These are phyloP conservation scores for Phortica okadai DNA, from an alignment of 2,888 invertebrate genomes.

Conservation along the genomic window DNA sequence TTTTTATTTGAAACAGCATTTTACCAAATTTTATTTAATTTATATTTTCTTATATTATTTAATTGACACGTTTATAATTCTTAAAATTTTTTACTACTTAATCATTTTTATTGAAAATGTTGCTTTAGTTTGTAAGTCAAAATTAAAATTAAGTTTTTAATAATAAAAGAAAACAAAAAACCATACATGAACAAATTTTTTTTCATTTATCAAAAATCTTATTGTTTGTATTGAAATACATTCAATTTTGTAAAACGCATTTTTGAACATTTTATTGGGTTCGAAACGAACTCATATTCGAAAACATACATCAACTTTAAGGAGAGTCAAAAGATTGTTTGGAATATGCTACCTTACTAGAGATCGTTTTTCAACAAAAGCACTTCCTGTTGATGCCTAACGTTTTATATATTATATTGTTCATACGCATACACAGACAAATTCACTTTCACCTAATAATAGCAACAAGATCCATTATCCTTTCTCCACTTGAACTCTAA, in stretches of 20 bases:
- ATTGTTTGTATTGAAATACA: neutral
- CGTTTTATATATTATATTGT: neutral
- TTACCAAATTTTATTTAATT: slow-evolving; percentile 51
- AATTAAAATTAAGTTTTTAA: neutral
- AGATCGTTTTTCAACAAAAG: neutral
- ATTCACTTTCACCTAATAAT: neutral
- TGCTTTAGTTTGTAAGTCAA: slow-evolving; percentile 37
- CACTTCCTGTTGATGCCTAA: neutral
- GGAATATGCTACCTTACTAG: slow-evolving; percentile 15
- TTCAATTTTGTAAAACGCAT: no score
- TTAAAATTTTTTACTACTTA: slow-evolving; percentile 30
- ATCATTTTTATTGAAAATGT: slow-evolving; percentile 35
- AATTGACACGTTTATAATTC: slow-evolving; percentile 33
- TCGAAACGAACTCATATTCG: no score
- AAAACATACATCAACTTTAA: no score
- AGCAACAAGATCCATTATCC: slow-evolving; percentile 12
- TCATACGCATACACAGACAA: neutral
- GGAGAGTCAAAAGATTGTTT: no score
- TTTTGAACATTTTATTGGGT: no score
- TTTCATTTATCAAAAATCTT: slow-evolving; percentile 45
- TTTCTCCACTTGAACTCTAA: slow-evolving; percentile 1
- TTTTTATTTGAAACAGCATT: slow-evolving; percentile 43
- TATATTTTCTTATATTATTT: slow-evolving; percentile 48
- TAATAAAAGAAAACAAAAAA: slow-evolving; percentile 16
- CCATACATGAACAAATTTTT: slow-evolving; percentile 42